phyloP scores from a whole-genome alignment of 2,797 vertebrate species.

The Pelobates cultripes region DNA sequence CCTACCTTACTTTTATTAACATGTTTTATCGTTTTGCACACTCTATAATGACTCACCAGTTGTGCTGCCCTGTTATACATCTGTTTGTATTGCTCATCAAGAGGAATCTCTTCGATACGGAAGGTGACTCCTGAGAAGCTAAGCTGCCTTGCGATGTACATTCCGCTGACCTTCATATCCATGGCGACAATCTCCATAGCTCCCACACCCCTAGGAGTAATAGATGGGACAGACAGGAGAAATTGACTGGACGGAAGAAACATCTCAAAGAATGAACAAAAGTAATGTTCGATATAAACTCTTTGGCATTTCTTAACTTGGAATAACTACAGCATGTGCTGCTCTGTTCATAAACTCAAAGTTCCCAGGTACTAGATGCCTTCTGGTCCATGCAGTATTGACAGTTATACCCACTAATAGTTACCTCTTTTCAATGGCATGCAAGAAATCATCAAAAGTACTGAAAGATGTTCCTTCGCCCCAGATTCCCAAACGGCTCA shows the following conservation, averaged over 20 bases:
- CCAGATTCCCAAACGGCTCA: conserved; percentile 99
- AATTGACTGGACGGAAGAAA: too few species aligned
- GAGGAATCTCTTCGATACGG: conserved; percentile 91
- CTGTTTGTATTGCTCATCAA: conserved; percentile 86
- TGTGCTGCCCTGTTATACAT: conserved; percentile 94
- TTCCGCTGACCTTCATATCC: conserved; percentile 99
- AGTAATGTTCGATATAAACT: too few species aligned
- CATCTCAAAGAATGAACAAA: too few species aligned
- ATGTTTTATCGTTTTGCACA: too few species aligned
- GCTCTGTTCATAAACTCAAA: too few species aligned
- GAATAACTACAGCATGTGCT: too few species aligned
- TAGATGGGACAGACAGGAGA: too few species aligned
- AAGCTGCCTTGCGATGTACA: conserved; percentile 98
- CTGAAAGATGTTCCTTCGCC: conserved; percentile 94
- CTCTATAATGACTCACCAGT: conserved; percentile 73
- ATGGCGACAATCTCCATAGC: conserved; percentile 99
- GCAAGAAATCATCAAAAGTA: conserved; percentile 93
- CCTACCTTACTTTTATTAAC: too few species aligned
- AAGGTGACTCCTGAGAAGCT: conserved; percentile 97
- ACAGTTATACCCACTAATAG: background rate
- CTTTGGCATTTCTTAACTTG: too few species aligned
- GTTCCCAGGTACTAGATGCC: too few species aligned
- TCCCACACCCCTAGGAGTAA: conserved; percentile 85
- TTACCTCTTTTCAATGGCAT: conserved; percentile 95
- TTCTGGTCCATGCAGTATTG: too few species aligned